phyloP scores from a whole-genome alignment of 2,797 vertebrate genomes.

The Tolypeutes matacus region DNA sequence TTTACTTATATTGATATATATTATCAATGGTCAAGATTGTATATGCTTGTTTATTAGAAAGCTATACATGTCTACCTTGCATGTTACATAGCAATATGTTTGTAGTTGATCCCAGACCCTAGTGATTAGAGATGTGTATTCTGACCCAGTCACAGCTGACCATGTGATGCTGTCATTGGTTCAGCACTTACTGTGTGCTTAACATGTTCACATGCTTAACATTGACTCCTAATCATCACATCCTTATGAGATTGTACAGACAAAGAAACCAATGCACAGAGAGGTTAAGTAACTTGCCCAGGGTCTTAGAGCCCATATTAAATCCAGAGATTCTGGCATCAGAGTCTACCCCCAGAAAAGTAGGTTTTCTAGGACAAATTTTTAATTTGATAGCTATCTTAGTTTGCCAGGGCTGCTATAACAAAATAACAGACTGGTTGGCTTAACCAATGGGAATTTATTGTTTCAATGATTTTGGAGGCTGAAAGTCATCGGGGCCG shows the following conservation, averaged over 20 bases:
- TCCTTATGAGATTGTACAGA: not conserved
- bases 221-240: not conserved
- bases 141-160: not conserved
- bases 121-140: not conserved
- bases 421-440: no score
- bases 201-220: not conserved
- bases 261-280: not conserved
- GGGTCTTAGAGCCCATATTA: not conserved
- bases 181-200: not conserved
- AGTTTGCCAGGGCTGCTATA: no score
- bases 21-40: not conserved
- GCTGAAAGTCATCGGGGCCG: no score
- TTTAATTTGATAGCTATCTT: not conserved
- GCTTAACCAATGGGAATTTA: no score
- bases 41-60: not conserved
- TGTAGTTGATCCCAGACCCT: not conserved
- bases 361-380: not conserved
- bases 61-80: no score
- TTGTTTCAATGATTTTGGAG: no score
- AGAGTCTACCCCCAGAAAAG: not conserved
- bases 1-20: not conserved
- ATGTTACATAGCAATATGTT: not conserved
- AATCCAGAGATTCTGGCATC: not conserved
- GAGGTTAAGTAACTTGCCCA: not conserved
- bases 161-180: not conserved